Conservation (phyloP, 2,888 invertebrate species). For the Monoplex corrugatus region DNA sequence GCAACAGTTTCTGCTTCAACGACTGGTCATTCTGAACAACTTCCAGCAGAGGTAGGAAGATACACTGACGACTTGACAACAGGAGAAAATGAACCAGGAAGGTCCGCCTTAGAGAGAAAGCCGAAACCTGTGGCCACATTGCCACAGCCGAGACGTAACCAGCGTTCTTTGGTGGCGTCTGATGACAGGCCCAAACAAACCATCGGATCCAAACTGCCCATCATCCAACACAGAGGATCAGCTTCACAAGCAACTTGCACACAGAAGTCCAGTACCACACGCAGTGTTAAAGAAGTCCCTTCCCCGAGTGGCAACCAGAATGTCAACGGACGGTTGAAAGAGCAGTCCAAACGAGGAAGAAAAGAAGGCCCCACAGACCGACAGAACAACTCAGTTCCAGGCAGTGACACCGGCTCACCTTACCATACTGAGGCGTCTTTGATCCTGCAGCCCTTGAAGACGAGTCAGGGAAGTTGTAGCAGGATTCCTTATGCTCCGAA, state of each 20-base stretch:
- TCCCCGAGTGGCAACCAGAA: not conserved
- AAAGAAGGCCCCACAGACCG: not conserved
- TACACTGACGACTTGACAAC: not conserved
- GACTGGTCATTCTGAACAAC: not conserved
- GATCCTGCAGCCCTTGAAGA: not conserved
- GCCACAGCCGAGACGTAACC: not conserved
- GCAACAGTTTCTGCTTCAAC: not conserved
- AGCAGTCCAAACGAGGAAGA: not conserved
- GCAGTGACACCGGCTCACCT: not conserved
- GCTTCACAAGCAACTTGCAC: not conserved
- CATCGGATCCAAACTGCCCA: not conserved
- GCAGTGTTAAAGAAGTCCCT: not conserved
- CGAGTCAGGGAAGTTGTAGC: not conserved
- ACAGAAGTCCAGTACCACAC: not conserved
- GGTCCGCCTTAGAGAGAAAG: not conserved
- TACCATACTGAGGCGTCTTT: not conserved
- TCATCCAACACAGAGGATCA: not conserved
- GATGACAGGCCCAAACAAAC: not conserved
- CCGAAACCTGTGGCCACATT: not conserved
- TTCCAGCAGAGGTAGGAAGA: too few species aligned
- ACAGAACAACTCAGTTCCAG: not conserved
- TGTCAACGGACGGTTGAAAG: not conserved
- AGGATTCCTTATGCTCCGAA: not conserved
- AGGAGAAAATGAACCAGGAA: not conserved
- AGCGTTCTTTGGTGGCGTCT: too few species aligned